Conservation (phyloP, 2,113 vertebrate genomes). For the Vicugna pacos region DNA sequence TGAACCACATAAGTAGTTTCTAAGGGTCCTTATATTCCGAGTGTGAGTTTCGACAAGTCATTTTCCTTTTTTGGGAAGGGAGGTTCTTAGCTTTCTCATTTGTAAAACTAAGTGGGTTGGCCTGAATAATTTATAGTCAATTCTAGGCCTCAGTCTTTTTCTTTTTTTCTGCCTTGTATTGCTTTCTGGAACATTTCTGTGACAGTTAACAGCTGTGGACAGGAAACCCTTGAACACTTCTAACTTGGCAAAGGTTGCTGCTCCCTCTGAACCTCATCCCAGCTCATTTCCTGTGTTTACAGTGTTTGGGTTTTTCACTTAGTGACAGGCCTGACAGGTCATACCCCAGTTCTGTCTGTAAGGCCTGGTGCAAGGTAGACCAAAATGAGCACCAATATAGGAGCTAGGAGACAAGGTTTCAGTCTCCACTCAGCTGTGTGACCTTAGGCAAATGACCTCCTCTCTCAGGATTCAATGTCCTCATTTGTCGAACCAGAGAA, state of each 20-base stretch:
- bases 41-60: conserved; percentile 48
- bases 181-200: conserved; percentile 65
- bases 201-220: conserved; percentile 71
- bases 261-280: conserved; percentile 69
- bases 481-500: conserved; percentile 31
- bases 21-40: conserved; percentile 44
- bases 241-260: conserved; percentile 78
- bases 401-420: conserved; percentile 7
- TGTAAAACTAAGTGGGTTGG: conserved; percentile 44
- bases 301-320: conserved; percentile 71
- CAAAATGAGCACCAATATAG: neutral
- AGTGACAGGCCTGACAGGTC: conserved; percentile 72
- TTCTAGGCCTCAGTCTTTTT: conserved; percentile 3
- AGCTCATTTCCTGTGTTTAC: conserved; percentile 80
- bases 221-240: conserved; percentile 80
- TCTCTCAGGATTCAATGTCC: neutral
- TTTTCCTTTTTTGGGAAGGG: neutral
- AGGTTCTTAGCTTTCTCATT: conserved; percentile 10
- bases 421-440: neutral
- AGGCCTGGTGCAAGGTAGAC: neutral
- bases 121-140: conserved; percentile 30
- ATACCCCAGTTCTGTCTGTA: conserved; percentile 18
- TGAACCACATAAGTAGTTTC: conserved; percentile 1
- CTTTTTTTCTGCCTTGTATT: neutral
- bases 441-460: neutral